Conservation (phyloP, 2,797 vertebrate species). For the Meriones psammophilus region DNA sequence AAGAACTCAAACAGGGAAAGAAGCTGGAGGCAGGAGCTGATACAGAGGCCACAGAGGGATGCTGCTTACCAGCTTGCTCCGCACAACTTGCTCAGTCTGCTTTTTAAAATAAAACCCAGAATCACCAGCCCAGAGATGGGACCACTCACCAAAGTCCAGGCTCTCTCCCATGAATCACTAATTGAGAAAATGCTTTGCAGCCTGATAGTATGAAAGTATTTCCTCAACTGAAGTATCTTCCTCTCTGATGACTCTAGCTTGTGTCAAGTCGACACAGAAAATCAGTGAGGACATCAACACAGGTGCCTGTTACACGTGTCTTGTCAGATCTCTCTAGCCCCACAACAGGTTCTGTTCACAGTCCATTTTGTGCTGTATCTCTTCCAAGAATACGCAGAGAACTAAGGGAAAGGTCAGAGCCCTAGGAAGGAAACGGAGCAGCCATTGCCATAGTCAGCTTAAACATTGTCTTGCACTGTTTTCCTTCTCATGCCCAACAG, state of each 20-base stretch:
- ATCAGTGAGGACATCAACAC: background rate
- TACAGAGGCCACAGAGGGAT: background rate
- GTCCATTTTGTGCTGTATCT: background rate
- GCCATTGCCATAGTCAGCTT: background rate
- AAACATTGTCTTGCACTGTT: background rate
- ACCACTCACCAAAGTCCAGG: background rate
- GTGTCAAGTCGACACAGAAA: background rate
- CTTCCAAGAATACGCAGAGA: background rate
- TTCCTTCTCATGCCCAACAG: background rate
- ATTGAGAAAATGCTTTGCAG: background rate
- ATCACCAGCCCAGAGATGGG: background rate
- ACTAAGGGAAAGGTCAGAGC: background rate
- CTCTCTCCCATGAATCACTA: background rate
- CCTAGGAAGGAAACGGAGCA: constrained; percentile 13
- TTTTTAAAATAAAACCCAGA: background rate
- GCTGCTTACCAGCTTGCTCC: background rate
- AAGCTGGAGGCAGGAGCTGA: background rate
- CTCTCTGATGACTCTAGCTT: background rate
- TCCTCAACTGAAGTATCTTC: background rate
- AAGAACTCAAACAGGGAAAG: background rate
- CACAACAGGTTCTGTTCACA: background rate
- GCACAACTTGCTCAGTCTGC: too few species aligned
- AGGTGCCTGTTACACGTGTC: background rate
- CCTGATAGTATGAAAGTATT: background rate
- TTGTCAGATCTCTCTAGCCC: background rate